These are phyloP conservation scores for Brachionus plicatilis DNA, from an alignment of 1,140 invertebrate species.

Conservation along the genomic window DNA sequence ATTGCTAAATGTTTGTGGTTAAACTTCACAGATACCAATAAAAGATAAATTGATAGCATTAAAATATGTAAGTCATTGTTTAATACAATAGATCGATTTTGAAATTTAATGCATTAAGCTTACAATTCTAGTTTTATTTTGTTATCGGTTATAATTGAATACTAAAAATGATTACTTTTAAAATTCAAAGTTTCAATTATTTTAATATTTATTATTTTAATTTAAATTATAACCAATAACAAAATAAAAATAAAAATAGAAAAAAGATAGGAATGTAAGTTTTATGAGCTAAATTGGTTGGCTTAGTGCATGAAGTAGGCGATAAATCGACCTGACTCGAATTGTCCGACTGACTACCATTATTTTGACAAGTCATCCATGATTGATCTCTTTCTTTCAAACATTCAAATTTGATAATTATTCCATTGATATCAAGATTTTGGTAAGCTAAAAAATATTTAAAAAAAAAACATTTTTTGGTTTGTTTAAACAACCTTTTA, in stretches of 20 bases:
- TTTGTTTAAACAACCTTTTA: neutral
- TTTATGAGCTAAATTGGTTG: neutral
- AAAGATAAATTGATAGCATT: neutral
- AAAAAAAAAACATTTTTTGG: neutral
- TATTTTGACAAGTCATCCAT: neutral
- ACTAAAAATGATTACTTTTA: no score
- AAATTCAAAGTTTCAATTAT: no score
- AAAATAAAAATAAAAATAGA: neutral
- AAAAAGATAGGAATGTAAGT: neutral
- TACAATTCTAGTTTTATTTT: no score
- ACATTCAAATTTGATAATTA: neutral
- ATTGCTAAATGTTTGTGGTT: no score
- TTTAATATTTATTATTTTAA: no score
- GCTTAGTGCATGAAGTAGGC: no score
- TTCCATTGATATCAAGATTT: neutral
- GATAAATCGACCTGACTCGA: neutral
- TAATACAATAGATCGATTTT: no score
- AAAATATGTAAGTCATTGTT: no score
- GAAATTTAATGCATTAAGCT: no score
- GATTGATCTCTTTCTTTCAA: neutral
- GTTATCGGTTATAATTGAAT: no score
- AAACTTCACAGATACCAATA: no score
- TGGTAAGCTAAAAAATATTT: neutral
- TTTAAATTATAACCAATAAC: no score
- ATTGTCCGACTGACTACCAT: neutral